Conservation (phyloP, 2,888 invertebrate genomes). For the Taphrorychus bicolor region DNA sequence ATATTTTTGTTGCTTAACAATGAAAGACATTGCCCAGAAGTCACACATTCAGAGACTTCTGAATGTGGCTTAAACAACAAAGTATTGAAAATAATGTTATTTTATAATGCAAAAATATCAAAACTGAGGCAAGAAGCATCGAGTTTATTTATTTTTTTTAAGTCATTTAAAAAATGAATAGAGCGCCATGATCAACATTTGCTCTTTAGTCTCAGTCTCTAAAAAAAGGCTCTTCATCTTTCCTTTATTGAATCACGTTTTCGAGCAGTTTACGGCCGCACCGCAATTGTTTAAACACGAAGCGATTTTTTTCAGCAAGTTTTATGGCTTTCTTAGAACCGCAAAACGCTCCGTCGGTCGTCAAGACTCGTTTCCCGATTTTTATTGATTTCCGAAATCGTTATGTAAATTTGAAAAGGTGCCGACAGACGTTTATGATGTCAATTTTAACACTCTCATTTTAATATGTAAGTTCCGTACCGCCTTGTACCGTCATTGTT, state of each 20-base stretch:
- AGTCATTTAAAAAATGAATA: too few relatives aligned
- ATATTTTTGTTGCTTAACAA: too few relatives aligned
- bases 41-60: too few relatives aligned
- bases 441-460: conserved; percentile 30
- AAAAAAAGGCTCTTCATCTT: background rate
- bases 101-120: too few relatives aligned
- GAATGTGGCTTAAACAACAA: too few relatives aligned
- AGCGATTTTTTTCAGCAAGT: background rate
- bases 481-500: conserved; percentile 7
- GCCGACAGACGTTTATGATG: conserved; percentile 34
- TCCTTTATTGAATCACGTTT: conserved; percentile 5
- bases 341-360: conserved; percentile 21
- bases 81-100: too few relatives aligned
- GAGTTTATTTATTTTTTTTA: too few relatives aligned
- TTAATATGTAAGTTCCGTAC: conserved; percentile 10
- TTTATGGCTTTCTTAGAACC: conserved; percentile 29
- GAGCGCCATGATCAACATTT: too few relatives aligned
- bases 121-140: too few relatives aligned
- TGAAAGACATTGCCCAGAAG: too few relatives aligned
- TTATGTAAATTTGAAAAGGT: conserved; percentile 29
- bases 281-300: conserved; percentile 24
- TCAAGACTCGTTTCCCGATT: conserved; percentile 11
- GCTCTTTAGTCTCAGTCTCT: too few relatives aligned
- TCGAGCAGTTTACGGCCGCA: conserved; percentile 7
- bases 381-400: conserved; percentile 34